These are phyloP conservation scores for Sebastes variabilis DNA, from an alignment of 2,797 vertebrate genomes.

Conservation along the genomic window DNA sequence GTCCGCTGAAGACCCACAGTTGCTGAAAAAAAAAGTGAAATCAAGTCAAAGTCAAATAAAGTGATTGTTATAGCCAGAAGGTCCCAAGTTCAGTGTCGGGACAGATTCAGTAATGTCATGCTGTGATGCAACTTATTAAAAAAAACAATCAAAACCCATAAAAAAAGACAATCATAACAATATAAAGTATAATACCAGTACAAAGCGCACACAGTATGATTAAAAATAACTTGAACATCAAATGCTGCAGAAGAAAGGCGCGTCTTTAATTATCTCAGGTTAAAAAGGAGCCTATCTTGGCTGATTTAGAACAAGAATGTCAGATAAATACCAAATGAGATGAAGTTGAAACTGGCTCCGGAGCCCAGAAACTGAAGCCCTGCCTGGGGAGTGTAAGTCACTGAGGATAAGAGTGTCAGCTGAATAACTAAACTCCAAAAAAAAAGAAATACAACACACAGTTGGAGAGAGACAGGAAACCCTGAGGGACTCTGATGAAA, in stretches of 20 bases:
- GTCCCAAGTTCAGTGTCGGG: not conserved
- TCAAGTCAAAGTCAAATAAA: not conserved
- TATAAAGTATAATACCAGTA: not conserved
- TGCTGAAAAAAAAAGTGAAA: not conserved
- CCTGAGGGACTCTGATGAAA: slow-evolving; percentile 53
- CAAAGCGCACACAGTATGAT: not conserved
- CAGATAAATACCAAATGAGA: slow-evolving; percentile 3
- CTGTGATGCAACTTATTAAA: not conserved
- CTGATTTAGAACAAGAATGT: slow-evolving; percentile 21
- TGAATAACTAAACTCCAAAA: slow-evolving; percentile 26
- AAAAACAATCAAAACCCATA: not conserved
- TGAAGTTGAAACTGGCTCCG: slow-evolving; percentile 2
- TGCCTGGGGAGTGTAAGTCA: slow-evolving; percentile 33
- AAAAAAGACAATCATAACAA: not conserved
- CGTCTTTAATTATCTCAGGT: slow-evolving; percentile 19
- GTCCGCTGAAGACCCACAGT: too few species aligned
- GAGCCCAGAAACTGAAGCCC: slow-evolving; percentile 9
- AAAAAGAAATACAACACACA: slow-evolving; percentile 19
- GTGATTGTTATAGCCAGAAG: not conserved
- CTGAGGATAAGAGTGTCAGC: slow-evolving; percentile 36
- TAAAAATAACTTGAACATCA: slow-evolving; percentile 23
- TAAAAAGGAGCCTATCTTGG: not conserved
- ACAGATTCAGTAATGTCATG: not conserved
- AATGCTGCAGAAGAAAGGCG: not conserved
- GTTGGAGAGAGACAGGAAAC: slow-evolving; percentile 46